Percentiles rank a stretch among this genome's conserved stretches.
phyloP scores from a whole-genome alignment of 2,797 vertebrate species.

The Typhlichthys eigenmanni region DNA sequence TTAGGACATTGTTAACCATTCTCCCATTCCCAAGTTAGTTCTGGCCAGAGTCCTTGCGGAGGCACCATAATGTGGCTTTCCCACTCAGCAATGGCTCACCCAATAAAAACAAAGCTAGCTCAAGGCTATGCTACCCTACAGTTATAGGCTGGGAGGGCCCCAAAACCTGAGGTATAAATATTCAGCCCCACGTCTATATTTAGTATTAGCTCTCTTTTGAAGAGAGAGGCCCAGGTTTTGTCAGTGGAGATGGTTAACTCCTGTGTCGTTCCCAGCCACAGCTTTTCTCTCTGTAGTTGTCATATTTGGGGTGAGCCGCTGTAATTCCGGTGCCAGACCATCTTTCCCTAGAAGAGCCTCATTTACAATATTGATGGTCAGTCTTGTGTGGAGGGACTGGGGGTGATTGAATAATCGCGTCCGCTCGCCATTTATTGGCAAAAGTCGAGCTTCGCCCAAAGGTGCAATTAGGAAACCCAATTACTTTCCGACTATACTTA shows the following conservation, averaged over 20 bases:
- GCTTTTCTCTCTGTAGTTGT: slow-evolving; percentile 64
- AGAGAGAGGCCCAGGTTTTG: slow-evolving; percentile 63
- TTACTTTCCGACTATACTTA: slow-evolving; percentile 76
- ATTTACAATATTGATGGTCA: slow-evolving; percentile 79
- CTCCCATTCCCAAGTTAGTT: slow-evolving; percentile 41
- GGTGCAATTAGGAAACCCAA: slow-evolving; percentile 81
- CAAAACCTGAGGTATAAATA: slow-evolving; percentile 72
- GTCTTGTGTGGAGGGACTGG: slow-evolving; percentile 58
- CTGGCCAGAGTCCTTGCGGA: slow-evolving; percentile 26
- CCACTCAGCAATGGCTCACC: slow-evolving; percentile 51
- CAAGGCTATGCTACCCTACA: slow-evolving; percentile 65
- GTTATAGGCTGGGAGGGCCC: slow-evolving; percentile 69
- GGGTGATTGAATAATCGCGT: slow-evolving; percentile 78
- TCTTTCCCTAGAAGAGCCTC: slow-evolving; percentile 65
- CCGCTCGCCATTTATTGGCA: slow-evolving; percentile 76
- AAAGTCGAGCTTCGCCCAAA: slow-evolving; percentile 76
- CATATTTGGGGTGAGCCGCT: slow-evolving; percentile 70
- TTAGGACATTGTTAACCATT: slow-evolving; percentile 14
- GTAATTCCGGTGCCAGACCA: slow-evolving; percentile 60
- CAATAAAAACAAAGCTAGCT: slow-evolving; percentile 71
- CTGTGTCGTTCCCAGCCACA: slow-evolving; percentile 61
- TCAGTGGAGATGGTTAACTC: slow-evolving; percentile 64
- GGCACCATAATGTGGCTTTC: slow-evolving; percentile 54
- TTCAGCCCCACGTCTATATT: slow-evolving; percentile 61
- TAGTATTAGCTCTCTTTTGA: slow-evolving; percentile 63